phyloP scores from a whole-genome alignment of 2,113 vertebrate species.

The Rhinolophus sinicus region DNA sequence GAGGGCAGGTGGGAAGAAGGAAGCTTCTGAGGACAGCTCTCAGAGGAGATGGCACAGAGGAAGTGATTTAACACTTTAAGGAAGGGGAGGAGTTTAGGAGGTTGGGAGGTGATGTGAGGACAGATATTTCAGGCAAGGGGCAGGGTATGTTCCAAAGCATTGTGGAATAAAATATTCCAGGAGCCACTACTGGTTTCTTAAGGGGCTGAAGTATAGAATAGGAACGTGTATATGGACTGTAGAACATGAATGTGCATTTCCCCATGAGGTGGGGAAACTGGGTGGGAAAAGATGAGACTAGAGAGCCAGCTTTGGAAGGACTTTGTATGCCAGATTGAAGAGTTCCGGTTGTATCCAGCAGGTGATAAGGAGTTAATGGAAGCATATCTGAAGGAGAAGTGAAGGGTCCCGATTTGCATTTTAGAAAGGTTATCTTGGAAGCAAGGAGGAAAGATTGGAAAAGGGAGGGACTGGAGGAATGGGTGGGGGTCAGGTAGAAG shows the following conservation, averaged over 20 bases:
- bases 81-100: neutral
- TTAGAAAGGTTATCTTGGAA: neutral
- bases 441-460: neutral
- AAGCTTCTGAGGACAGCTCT: neutral
- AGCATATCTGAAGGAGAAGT: neutral
- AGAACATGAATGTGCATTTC: neutral
- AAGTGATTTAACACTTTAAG: neutral
- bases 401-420: neutral
- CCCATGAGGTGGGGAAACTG: neutral
- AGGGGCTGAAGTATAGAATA: neutral
- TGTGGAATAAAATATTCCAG: neutral
- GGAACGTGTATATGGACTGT: neutral
- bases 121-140: neutral
- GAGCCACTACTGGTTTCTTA: neutral
- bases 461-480: neutral
- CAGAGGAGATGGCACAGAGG: neutral
- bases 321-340: neutral
- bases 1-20: neutral
- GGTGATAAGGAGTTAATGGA: neutral
- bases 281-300: neutral
- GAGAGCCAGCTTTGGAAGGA: neutral
- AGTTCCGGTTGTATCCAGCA: neutral
- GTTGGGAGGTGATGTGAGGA: neutral
- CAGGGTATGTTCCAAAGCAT: neutral
- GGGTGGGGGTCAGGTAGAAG: neutral